A percentile compares a stretch with the other conserved stretches of the same genome.
Conservation (phyloP, 2,888 invertebrate species). For the Sycophila texana region DNA sequence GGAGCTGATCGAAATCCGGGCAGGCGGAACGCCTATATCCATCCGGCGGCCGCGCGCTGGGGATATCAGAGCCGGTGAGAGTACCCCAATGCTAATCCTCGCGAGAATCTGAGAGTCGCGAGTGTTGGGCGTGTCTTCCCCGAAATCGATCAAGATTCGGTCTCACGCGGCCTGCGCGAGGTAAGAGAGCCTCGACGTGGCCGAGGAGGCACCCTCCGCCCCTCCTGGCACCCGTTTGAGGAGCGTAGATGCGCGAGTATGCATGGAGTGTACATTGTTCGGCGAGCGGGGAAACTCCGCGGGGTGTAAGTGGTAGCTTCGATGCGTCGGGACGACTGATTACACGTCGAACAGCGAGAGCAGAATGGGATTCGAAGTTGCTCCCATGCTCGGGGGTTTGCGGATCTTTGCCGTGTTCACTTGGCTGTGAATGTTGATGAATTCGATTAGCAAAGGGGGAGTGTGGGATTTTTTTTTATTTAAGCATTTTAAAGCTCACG, state of each 20-base stretch:
- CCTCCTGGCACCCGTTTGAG: neutral
- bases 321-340: neutral
- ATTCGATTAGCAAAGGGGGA: slow-evolving; percentile 21
- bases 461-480: too few species aligned
- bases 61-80: slow-evolving; percentile 23
- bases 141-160: neutral
- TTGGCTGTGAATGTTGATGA: slow-evolving; percentile 12
- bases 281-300: neutral
- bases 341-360: too few species aligned
- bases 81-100: slow-evolving; percentile 20
- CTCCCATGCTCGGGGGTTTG: too few species aligned
- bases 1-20: slow-evolving; percentile 45
- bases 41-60: neutral
- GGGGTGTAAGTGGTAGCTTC: slow-evolving; percentile 3
- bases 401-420: too few species aligned
- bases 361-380: too few species aligned
- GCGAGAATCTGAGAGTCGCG: slow-evolving; percentile 35
- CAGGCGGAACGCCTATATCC: slow-evolving; percentile 16
- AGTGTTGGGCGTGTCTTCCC: neutral
- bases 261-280: too few species aligned
- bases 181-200: neutral
- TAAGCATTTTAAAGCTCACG: too few species aligned
- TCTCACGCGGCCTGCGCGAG: neutral
- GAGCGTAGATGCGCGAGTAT: too few species aligned
- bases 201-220: neutral